These are phyloP conservation scores for Luperina nickerlii DNA, from an alignment of 2,888 invertebrate genomes.

Conservation along the genomic window DNA sequence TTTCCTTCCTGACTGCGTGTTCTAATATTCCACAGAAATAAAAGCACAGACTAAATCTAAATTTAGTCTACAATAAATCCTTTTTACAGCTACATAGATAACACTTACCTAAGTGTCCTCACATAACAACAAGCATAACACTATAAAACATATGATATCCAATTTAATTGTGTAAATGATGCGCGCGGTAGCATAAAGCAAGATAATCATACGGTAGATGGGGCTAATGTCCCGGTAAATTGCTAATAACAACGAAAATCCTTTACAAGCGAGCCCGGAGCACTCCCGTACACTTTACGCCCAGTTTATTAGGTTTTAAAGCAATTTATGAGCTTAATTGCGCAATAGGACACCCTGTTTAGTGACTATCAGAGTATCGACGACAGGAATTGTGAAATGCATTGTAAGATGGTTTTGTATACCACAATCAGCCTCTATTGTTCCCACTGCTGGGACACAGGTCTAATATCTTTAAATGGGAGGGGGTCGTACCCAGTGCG, in stretches of 20 bases:
- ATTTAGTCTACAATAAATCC: conserved; percentile 9
- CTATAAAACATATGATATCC: conserved; percentile 32
- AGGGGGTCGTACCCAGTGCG: background rate
- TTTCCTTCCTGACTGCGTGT: background rate
- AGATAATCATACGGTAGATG: conserved; percentile 52
- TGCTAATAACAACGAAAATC: conserved; percentile 61
- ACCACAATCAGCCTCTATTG: no score
- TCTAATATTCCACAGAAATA: background rate
- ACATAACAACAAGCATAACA: conserved; percentile 9
- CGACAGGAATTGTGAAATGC: conserved; percentile 15
- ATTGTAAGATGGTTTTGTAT: conserved; percentile 5
- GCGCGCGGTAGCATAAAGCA: conserved; percentile 53
- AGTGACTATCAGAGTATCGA: conserved; percentile 43
- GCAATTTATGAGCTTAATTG: conserved; percentile 75
- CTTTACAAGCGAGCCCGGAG: conserved; percentile 53
- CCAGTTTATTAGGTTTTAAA: conserved; percentile 75
- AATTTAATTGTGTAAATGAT: conserved; percentile 48
- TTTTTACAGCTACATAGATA: conserved; percentile 12
- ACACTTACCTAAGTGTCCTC: conserved; percentile 10
- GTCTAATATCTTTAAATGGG: background rate
- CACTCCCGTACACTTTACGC: conserved; percentile 47
- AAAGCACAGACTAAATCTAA: background rate
- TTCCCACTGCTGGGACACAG: background rate
- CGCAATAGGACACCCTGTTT: conserved; percentile 43
- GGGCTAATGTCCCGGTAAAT: conserved; percentile 55